Percentiles rank a stretch among this genome's conserved stretches.
phyloP scores from a whole-genome alignment of 2,888 invertebrate species.

The Eledona agricola region DNA sequence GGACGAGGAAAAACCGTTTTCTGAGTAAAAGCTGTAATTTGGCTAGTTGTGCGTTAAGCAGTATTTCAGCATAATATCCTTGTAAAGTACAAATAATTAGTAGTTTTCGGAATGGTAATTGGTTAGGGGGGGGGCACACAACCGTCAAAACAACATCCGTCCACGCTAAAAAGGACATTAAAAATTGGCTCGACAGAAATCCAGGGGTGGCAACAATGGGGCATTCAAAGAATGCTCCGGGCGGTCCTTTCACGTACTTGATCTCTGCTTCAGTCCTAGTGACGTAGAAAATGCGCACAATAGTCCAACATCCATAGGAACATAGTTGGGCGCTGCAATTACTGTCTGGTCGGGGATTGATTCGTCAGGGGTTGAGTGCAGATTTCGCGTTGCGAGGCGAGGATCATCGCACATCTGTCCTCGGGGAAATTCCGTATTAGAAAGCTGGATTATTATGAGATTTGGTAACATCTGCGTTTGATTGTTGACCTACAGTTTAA shows the following conservation, averaged over 20 bases:
- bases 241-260: constrained; percentile 36
- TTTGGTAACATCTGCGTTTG: constrained; percentile 39
- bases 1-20: too few species aligned
- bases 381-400: constrained; percentile 22
- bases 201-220: constrained; percentile 35
- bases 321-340: constrained; percentile 35
- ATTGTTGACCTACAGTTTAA: constrained; percentile 38
- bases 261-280: constrained; percentile 33
- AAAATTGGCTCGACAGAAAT: constrained; percentile 39
- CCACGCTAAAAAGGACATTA: constrained; percentile 33
- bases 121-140: too few species aligned
- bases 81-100: too few species aligned
- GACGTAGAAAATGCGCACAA: constrained; percentile 40
- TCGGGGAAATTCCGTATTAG: constrained; percentile 38
- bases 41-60: too few species aligned
- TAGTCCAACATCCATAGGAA: constrained; percentile 35
- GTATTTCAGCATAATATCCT: too few species aligned
- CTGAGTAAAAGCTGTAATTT: too few species aligned
- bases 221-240: constrained; percentile 22
- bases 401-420: constrained; percentile 38
- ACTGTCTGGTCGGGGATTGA: constrained; percentile 33
- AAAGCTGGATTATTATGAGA: constrained; percentile 36
- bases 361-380: constrained; percentile 33
- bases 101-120: too few species aligned
- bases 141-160: constrained; percentile 17